These are phyloP conservation scores for Myathropa florea DNA, from an alignment of 2,888 invertebrate genomes.

Conservation along the genomic window DNA sequence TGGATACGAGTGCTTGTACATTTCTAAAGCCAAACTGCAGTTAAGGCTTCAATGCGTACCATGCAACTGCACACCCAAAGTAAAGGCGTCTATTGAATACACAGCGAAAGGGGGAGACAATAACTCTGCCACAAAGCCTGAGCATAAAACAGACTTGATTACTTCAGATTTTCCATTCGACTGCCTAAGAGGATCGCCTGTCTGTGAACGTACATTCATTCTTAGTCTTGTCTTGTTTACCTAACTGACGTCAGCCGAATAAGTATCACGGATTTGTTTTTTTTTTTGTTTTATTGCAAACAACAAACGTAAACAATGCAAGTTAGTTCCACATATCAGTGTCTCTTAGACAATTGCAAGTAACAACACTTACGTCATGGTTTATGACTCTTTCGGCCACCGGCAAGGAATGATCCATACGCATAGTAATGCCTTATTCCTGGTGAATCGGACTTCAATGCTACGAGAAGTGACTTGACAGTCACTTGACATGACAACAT, in stretches of 20 bases:
- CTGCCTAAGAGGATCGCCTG: slow-evolving; percentile 44
- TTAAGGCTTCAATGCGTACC: slow-evolving; percentile 17
- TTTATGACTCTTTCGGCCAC: slow-evolving; percentile 27
- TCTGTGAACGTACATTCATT: neutral
- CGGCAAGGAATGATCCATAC: slow-evolving; percentile 15
- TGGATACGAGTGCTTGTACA: neutral
- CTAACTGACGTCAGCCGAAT: slow-evolving; percentile 50
- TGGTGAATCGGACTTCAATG: slow-evolving; percentile 40
- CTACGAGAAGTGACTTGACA: neutral
- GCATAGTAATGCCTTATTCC: slow-evolving; percentile 18
- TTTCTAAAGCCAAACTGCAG: slow-evolving; percentile 10
- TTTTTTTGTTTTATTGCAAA: slow-evolving; percentile 8
- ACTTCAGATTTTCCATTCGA: slow-evolving; percentile 48
- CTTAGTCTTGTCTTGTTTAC: neutral
- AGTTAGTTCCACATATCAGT: slow-evolving; percentile 23
- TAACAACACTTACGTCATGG: slow-evolving; percentile 44
- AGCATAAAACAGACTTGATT: slow-evolving; percentile 25
- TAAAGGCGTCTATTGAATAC: neutral
- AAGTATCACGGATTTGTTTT: neutral
- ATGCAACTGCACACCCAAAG: neutral
- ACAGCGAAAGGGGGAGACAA: slow-evolving; percentile 4
- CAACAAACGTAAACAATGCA: slow-evolving; percentile 30
- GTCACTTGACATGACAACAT: neutral
- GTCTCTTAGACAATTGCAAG: slow-evolving; percentile 7
- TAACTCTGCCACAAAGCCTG: slow-evolving; percentile 1